Conservation (phyloP, 1,140 invertebrate genomes). For the Oreohelix idahoensis region DNA sequence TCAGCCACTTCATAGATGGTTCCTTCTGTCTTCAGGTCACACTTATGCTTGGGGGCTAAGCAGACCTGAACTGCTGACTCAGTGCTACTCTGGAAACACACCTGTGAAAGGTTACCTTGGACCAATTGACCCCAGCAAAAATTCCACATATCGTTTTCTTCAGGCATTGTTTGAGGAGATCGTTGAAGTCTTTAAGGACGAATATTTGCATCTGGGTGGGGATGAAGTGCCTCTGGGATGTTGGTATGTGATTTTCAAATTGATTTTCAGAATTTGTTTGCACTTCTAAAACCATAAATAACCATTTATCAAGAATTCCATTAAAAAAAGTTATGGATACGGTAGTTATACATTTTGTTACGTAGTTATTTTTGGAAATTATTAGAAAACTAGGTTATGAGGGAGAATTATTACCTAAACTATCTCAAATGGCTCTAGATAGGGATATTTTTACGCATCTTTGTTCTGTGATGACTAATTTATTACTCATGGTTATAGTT, state of each 20-base stretch:
- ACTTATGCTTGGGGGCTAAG: constrained; percentile 87
- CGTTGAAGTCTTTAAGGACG: constrained; percentile 69
- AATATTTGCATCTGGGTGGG: constrained; percentile 80
- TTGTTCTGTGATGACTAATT: too few species aligned
- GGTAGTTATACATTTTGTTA: too few species aligned
- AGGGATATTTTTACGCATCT: too few species aligned
- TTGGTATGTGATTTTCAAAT: constrained; percentile 78
- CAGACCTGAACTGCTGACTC: constrained; percentile 82
- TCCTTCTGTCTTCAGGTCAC: constrained; percentile 79
- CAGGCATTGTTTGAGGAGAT: constrained; percentile 70
- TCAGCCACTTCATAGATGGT: neutral
- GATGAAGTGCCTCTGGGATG: constrained; percentile 92
- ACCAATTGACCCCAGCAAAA: constrained; percentile 71
- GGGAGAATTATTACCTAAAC: too few species aligned
- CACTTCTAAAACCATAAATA: too few species aligned
- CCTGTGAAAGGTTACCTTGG: constrained; percentile 80
- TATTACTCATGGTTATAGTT: too few species aligned
- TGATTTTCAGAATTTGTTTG: neutral
- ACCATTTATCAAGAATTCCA: too few species aligned
- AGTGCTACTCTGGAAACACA: constrained; percentile 77
- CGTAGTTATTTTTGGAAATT: too few species aligned
- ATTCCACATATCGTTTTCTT: constrained; percentile 70
- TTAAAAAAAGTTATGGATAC: too few species aligned
- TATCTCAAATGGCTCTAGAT: too few species aligned
- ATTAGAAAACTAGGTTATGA: too few species aligned